These are phyloP conservation scores for Drosophila asahinai DNA, from an alignment of 1,140 invertebrate genomes.

Conservation along the genomic window DNA sequence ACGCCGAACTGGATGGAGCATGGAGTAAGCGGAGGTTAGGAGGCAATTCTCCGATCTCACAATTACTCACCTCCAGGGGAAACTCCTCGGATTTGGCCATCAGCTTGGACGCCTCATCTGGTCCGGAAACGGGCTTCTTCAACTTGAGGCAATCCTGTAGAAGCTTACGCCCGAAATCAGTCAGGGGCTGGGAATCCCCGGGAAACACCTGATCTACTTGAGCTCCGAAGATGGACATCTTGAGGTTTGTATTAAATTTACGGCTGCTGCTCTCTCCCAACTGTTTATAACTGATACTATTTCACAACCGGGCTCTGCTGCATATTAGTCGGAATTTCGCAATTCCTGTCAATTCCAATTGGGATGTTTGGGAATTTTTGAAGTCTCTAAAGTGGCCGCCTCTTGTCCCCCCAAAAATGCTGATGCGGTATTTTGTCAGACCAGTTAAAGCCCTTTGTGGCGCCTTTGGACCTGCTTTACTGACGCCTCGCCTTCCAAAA, in stretches of 20 bases:
- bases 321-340: not conserved
- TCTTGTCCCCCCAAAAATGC: no score
- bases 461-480: no score
- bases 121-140: constrained; percentile 23
- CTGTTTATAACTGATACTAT: not conserved
- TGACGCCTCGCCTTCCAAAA: no score
- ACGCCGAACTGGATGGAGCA: constrained; percentile 49
- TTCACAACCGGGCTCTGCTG: not conserved
- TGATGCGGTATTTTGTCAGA: no score
- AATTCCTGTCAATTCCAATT: not conserved
- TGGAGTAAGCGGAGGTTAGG: not conserved
- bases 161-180: constrained; percentile 35
- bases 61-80: constrained; percentile 50
- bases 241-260: constrained; percentile 20
- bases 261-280: not conserved
- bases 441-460: no score
- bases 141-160: constrained; percentile 35
- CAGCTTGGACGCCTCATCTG: not conserved
- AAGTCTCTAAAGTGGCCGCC: not conserved
- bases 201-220: constrained; percentile 60
- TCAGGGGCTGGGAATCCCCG: constrained; percentile 10
- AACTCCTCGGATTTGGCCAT: constrained; percentile 38
- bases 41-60: not conserved
- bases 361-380: not conserved
- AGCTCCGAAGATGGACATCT: constrained; percentile 55